A percentile compares a stretch with the other conserved stretches of the same genome.
Evolutionary conservation across 1,140 invertebrate genomes (phyloP).

Genomic region (Solenopsis fugax): DNA sequence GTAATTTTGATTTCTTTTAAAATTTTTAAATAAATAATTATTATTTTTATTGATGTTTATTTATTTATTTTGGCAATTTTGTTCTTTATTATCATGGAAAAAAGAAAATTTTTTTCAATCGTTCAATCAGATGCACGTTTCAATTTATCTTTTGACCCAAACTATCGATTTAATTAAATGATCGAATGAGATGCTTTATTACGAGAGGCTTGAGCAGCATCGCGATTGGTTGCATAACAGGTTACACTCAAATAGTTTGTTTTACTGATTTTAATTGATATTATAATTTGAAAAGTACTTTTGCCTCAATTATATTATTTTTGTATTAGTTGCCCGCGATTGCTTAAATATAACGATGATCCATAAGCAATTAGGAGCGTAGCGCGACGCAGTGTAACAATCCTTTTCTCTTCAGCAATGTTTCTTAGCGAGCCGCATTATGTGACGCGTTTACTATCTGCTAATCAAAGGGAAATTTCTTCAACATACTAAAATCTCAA

Average conservation of each 20-base stretch:
- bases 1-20: not conserved
- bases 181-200: constrained; percentile 41
- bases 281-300: constrained; percentile 25
- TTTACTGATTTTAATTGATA: constrained; percentile 32
- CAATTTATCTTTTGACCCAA: constrained; percentile 20
- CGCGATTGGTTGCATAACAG: constrained; percentile 1
- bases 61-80: no score
- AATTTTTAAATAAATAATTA: not conserved
- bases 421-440: not conserved
- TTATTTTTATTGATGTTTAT: not conserved
- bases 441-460: constrained; percentile 8
- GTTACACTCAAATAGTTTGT: not conserved
- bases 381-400: constrained; percentile 69
- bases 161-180: constrained; percentile 28
- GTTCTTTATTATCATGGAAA: not conserved
- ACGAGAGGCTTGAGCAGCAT: constrained; percentile 31
- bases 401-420: constrained; percentile 1
- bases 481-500: constrained; percentile 16
- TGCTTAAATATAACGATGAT: constrained; percentile 11
- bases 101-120: not conserved
- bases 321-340: constrained; percentile 19
- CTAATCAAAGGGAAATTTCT: constrained; percentile 45
- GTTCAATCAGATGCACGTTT: constrained; percentile 22
- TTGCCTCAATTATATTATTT: not conserved
- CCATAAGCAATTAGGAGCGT: constrained; percentile 52